Evolutionary conservation across 2,113 vertebrate species (phyloP).

Genomic region (Toxostoma redivivum): DNA sequence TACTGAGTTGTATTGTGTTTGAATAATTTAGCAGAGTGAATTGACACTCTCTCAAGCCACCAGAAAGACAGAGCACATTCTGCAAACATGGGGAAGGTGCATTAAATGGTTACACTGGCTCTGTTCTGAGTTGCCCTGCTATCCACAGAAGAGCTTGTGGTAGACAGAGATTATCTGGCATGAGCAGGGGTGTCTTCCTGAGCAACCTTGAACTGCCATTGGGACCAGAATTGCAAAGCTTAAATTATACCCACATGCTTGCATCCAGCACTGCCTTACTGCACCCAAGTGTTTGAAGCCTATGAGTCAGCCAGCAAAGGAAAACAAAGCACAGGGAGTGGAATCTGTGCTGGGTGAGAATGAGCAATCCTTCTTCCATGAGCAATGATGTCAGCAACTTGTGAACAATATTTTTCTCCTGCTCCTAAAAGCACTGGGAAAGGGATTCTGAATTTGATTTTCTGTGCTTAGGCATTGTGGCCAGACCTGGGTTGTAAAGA

Average conservation of each 20-base stretch:
- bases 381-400: not conserved
- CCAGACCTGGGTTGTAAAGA: not conserved
- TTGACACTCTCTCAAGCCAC: not conserved
- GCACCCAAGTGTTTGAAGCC: not conserved
- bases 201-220: not conserved
- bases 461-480: not conserved
- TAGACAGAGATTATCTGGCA: not conserved
- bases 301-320: not conserved
- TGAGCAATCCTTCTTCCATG: not conserved
- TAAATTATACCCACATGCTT: not conserved
- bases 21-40: not conserved
- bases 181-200: not conserved
- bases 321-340: not conserved
- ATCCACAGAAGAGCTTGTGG: not conserved
- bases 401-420: not conserved
- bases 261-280: not conserved
- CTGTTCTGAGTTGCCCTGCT: not conserved
- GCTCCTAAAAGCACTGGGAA: not conserved
- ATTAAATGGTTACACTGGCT: not conserved
- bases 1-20: not conserved
- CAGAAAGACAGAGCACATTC: not conserved
- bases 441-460: not conserved
- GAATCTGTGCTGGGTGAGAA: not conserved
- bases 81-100: not conserved
- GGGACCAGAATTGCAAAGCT: not conserved